Base-by-base conservation (phyloP, 2,888 invertebrate species). In the Rhabditoides inermis region DNA sequence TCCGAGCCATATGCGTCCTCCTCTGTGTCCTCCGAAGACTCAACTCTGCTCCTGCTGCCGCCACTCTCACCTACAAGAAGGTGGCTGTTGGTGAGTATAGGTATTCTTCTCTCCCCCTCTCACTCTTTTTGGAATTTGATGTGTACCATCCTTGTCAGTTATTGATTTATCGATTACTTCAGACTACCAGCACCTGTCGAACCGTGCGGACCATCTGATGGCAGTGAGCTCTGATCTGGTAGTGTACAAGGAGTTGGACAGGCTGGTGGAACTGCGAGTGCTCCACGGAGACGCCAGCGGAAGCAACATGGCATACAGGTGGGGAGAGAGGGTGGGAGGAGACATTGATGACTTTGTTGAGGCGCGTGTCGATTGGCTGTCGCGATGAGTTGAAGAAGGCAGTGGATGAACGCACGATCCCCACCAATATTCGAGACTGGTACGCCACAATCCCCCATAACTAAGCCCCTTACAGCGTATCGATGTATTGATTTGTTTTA, bases 231-330 rank as follows among this genome's bases (percentile, higher is more conserved):
- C 41, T 28, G 42, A 53, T 15, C 23, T 30, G 2, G 35, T 53
- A 12, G 37, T 53, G 3, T 53, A 22, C 39, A 53, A 53, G 26
- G 53, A 53, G 27, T 22, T 53, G 37, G 53, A 53, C 30, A 36
- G 32, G 7, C 49, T 53, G 15, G 48, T 53, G 10, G 20, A 30
- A 26, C n/a, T 48, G 22, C 30, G 48, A 23, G n/a, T 53, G 3
- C 45, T 48, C 26, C 25, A 27, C 22, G 44, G 42, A 4, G 44
- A 35, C 12, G 20, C 27, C 12, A 41, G 32, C n/a, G 18, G 32
- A 18, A 48, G 42, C 26, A 53, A 53, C 36, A 48, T 49, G 27
- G n/a, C 47, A 2, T 52, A 35, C 40, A 52, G 42, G 52, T 52
- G 15, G 22, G 45, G 39, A 23, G 10, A n/a, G 2, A 48, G 26